These are phyloP conservation scores for Benitochromis conjunctus DNA, from an alignment of 2,113 vertebrate genomes.

Conservation along the genomic window DNA sequence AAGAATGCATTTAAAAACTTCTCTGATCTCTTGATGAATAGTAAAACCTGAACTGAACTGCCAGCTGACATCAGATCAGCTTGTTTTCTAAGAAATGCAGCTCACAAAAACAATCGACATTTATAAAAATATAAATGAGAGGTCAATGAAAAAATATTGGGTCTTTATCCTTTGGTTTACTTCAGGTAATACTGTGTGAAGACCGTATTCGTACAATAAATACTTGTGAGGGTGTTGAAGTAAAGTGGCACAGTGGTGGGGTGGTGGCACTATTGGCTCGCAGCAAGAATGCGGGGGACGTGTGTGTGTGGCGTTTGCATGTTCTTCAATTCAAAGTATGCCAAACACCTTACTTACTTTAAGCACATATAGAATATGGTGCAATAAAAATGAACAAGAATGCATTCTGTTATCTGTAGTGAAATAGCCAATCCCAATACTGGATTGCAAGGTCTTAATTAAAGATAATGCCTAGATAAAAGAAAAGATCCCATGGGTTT, in stretches of 20 bases:
- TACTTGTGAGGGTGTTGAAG: neutral
- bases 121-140: neutral
- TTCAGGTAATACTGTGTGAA: neutral
- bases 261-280: neutral
- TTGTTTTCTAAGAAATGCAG: neutral
- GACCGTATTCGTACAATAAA: neutral
- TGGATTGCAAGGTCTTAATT: neutral
- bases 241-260: neutral
- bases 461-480: constrained; percentile 15
- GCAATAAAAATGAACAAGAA: neutral
- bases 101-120: neutral
- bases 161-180: neutral
- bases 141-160: neutral
- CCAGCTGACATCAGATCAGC: neutral
- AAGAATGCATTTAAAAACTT: neutral
- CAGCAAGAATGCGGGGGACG: neutral
- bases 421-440: neutral
- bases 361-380: neutral
- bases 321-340: neutral
- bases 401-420: neutral
- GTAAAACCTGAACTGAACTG: neutral
- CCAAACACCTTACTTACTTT: neutral
- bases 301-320: neutral
- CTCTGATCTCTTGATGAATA: neutral
- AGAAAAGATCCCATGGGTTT: neutral